Base-by-base conservation (phyloP, 1,140 invertebrate genomes). In the Heterodera schachtii region DNA sequence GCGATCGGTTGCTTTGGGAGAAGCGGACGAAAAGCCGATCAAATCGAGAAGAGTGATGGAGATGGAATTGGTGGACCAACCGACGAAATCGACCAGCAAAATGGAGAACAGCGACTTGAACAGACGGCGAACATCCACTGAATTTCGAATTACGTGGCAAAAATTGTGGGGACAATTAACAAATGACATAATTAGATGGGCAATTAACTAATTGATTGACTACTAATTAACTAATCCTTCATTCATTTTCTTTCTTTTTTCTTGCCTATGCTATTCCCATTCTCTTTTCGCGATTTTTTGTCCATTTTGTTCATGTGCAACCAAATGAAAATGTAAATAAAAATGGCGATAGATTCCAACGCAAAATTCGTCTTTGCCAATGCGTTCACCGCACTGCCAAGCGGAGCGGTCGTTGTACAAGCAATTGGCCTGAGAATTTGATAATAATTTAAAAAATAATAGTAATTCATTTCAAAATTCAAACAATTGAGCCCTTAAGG, bases 21-120 rank as follows among this genome's bases (percentile, higher is more conserved):
- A 64, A 1, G 11, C 19, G 31, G 31, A 31, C 16, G 57, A 19
- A n/a, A 71, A 7, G 19, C 69, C 69, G 31, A 46, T 46, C 69
- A 69, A 19, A 52, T 49, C 64, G 21, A 78, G 77, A 31, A 69
- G 3, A 13, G 46, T 78, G 13, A 78, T 64, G 21, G 64, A 47
- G 41, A 66, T 41, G 70, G 77, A 78, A 46, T 78, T 78, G 77
- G 64, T 78, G 44, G 77, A 64, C 77, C 77, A 78, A 41, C 77
- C 77, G 9, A 78, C 70, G 11, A 78, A 78, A 11, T 78, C 77
- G 19, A 78, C 66, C 47, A 70, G 11, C 4, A 70, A 49, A 71
- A 78, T 78, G 13, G 77, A n/a, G 11, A 78, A 78, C 31, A 78
- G 31, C 31, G 77, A 78, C 46, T 78, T 78, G 11, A 78, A 70